These are phyloP conservation scores for Sturnus vulgaris DNA, from an alignment of 2,113 vertebrate species.

Conservation along the genomic window DNA sequence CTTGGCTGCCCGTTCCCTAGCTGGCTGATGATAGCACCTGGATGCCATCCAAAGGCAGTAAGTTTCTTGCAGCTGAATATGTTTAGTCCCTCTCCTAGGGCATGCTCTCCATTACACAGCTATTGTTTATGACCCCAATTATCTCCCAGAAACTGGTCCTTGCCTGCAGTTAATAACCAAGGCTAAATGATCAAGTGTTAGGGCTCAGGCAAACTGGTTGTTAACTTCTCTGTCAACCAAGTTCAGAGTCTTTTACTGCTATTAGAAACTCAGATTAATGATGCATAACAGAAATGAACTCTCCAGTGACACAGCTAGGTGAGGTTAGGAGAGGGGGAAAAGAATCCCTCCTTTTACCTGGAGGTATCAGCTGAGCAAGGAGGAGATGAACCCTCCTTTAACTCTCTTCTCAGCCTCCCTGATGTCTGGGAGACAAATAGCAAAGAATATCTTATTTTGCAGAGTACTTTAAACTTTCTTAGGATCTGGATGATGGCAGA, in stretches of 20 bases:
- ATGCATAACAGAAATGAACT: slow-evolving; percentile 26
- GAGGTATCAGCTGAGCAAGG: not conserved
- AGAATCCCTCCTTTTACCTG: not conserved
- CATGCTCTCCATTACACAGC: not conserved
- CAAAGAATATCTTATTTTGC: not conserved
- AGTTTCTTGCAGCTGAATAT: slow-evolving; percentile 40
- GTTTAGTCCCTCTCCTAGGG: slow-evolving; percentile 30
- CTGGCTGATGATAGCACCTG: slow-evolving; percentile 43
- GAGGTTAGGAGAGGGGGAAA: not conserved
- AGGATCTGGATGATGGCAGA: not conserved
- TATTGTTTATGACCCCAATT: slow-evolving; percentile 48
- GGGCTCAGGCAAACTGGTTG: slow-evolving; percentile 17
- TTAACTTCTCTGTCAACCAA: slow-evolving; percentile 36
- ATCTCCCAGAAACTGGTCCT: slow-evolving; percentile 44
- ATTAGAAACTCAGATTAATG: slow-evolving; percentile 34
- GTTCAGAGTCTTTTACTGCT: slow-evolving; percentile 3
- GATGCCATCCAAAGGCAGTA: slow-evolving; percentile 26
- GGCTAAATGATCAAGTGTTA: slow-evolving; percentile 51
- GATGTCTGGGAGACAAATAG: not conserved
- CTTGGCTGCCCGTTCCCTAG: not conserved
- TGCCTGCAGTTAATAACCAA: slow-evolving; percentile 61
- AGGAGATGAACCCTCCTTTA: not conserved
- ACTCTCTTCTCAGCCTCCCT: not conserved
- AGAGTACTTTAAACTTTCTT: not conserved
- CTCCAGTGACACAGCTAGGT: not conserved